phyloP scores from a whole-genome alignment of 2,888 invertebrate genomes.

The Lydus trimaculatus region DNA sequence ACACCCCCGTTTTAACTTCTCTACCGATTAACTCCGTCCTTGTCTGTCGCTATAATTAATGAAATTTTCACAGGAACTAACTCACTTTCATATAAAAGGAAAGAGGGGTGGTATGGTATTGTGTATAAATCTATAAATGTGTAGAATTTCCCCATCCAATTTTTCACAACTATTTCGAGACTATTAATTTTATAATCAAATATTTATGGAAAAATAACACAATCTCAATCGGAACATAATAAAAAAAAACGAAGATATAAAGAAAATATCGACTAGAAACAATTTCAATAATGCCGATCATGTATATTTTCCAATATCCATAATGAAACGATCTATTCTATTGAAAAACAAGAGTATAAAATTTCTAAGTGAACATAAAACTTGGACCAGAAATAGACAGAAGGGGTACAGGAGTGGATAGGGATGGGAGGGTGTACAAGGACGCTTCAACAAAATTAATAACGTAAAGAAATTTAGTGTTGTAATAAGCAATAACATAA shows the following conservation, averaged over 20 bases:
- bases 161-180: constrained; percentile 31
- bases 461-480: constrained; percentile 32
- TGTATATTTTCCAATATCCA: constrained; percentile 18
- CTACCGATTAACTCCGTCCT: constrained; percentile 47
- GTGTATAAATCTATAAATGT: constrained; percentile 35
- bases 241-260: neutral
- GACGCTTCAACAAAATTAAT: constrained; percentile 30
- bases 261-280: neutral
- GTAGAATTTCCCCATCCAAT: constrained; percentile 33
- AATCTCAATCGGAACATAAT: neutral
- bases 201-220: neutral
- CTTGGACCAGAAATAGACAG: constrained; percentile 11
- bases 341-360: constrained; percentile 30
- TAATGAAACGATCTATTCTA: constrained; percentile 27
- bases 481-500: constrained; percentile 32
- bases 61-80: constrained; percentile 51
- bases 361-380: constrained; percentile 33
- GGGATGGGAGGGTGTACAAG: neutral
- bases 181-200: constrained; percentile 30
- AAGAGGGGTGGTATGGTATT: constrained; percentile 5
- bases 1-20: constrained; percentile 42
- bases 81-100: constrained; percentile 39
- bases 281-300: constrained; percentile 9
- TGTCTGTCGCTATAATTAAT: constrained; percentile 53
- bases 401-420: neutral